Evolutionary conservation across 2,797 vertebrate species (phyloP).

Genomic region (Micromesistius poutassou): DNA sequence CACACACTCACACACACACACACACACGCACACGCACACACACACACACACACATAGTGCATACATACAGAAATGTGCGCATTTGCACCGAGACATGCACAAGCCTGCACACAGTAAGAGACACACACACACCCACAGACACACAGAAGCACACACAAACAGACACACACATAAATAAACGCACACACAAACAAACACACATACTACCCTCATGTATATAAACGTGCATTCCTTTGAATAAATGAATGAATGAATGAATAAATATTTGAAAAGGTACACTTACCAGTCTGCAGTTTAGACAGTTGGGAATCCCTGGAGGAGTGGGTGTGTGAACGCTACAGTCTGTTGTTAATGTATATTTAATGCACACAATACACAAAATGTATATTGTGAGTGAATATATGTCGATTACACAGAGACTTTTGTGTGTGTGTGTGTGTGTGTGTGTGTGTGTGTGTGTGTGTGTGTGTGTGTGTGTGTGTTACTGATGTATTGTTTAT

Average conservation of each 20-base stretch:
- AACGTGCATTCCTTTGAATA: not conserved
- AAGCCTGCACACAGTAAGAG: too few species aligned
- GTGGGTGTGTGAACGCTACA: not conserved
- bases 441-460: slow-evolving; percentile 7
- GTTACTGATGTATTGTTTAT: slow-evolving; percentile 5
- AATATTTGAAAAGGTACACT: not conserved
- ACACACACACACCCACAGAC: not conserved
- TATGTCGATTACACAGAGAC: not conserved
- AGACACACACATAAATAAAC: not conserved
- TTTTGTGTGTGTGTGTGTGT: slow-evolving; percentile 8
- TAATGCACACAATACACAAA: not conserved
- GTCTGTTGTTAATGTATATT: not conserved
- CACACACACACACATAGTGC: not conserved
- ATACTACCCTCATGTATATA: not conserved
- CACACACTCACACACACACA: not conserved
- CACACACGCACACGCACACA: not conserved
- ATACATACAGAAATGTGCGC: not conserved
- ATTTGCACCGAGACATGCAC: too few species aligned
- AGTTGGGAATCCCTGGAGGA: not conserved
- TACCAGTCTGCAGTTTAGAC: not conserved
- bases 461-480: not conserved
- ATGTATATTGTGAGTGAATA: too few species aligned
- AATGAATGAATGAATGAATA: not conserved
- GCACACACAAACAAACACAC: not conserved
- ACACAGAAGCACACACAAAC: not conserved